A percentile compares a stretch with the other conserved stretches of the same genome.
These are phyloP conservation scores for Furcifer pardalis DNA, from an alignment of 2,797 vertebrate genomes.

Conservation along the genomic window DNA sequence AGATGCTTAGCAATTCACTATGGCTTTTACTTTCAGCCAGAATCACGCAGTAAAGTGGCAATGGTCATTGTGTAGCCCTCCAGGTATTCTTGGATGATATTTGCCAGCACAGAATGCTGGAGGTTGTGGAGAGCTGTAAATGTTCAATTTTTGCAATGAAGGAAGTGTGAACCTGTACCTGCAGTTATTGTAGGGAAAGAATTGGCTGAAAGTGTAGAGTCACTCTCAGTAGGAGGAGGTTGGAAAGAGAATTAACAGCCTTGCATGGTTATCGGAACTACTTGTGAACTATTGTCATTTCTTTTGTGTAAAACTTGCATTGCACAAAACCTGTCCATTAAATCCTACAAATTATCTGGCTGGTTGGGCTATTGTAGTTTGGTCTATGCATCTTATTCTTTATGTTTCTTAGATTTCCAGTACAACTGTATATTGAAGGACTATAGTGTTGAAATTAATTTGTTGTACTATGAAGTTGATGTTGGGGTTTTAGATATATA, in stretches of 20 bases:
- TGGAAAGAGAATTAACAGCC: constrained; percentile 24
- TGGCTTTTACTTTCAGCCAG: constrained; percentile 33
- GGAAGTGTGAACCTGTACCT: constrained; percentile 43
- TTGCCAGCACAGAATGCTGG: neutral
- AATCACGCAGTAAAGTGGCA: constrained; percentile 1
- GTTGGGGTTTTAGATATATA: constrained; percentile 43
- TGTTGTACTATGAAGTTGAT: constrained; percentile 52
- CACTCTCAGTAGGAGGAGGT: neutral
- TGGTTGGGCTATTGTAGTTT: neutral
- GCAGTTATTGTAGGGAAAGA: constrained; percentile 61
- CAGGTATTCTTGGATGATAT: too few species aligned
- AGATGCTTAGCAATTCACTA: constrained; percentile 43
- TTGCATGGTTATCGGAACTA: constrained; percentile 50
- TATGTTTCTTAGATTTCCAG: constrained; percentile 39
- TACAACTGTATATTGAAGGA: constrained; percentile 51
- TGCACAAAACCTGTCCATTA: constrained; percentile 47
- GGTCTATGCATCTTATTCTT: constrained; percentile 66
- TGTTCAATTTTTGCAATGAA: too few species aligned
- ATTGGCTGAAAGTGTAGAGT: constrained; percentile 45
- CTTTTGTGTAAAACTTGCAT: constrained; percentile 57
- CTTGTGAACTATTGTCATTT: constrained; percentile 63
- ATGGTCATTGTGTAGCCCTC: too few species aligned
- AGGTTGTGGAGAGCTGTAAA: neutral
- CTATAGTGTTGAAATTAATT: constrained; percentile 60
- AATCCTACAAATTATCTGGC: constrained; percentile 26